phyloP scores from a whole-genome alignment of 2,797 vertebrate species.

The Muscicapa comitata region DNA sequence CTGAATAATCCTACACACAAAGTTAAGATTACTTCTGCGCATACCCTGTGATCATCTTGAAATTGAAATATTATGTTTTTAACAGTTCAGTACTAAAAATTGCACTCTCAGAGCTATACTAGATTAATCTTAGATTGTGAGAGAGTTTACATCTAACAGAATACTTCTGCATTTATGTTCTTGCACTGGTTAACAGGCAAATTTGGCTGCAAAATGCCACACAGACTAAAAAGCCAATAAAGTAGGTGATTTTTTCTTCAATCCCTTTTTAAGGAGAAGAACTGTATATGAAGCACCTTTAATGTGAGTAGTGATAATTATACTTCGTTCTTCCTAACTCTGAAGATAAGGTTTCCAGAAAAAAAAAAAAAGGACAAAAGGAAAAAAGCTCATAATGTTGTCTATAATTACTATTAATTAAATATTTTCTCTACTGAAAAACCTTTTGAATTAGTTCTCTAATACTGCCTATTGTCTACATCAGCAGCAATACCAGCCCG shows the following conservation, averaged over 20 bases:
- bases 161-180: rapidly evolving
- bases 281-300: neutral
- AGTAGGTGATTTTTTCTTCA: rapidly evolving
- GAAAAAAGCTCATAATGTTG: neutral
- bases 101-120: neutral
- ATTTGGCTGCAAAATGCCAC: neutral
- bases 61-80: neutral
- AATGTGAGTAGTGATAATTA: neutral
- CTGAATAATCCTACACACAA: neutral
- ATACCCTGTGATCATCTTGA: neutral
- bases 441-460: neutral
- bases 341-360: neutral
- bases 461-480: neutral
- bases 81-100: neutral
- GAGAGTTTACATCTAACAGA: neutral
- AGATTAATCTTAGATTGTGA: neutral
- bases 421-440: neutral
- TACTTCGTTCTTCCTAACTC: neutral
- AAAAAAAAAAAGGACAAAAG: too few relatives aligned
- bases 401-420: neutral
- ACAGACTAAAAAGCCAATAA: neutral
- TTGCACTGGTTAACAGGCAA: neutral
- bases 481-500: neutral
- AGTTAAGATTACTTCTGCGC: neutral
- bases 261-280: neutral